Percentiles rank a stretch among this genome's conserved stretches.
These are phyloP conservation scores for Apamea crenata DNA, from an alignment of 2,888 invertebrate species.

Conservation along the genomic window DNA sequence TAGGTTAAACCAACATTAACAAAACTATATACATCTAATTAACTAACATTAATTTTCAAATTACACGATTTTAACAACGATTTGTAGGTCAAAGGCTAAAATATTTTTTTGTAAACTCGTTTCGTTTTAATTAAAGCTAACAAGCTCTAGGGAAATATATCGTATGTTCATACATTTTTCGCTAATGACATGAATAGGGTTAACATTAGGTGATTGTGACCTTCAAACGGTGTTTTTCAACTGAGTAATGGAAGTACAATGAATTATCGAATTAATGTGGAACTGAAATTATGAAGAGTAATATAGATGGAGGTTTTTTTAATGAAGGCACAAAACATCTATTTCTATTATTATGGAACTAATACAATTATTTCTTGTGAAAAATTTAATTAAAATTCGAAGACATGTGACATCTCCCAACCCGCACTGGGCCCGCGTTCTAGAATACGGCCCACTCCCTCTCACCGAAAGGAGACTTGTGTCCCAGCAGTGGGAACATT, in stretches of 20 bases:
- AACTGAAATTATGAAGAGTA: background rate
- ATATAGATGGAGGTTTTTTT: background rate
- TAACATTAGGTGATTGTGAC: conserved; percentile 15
- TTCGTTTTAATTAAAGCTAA: conserved; percentile 49
- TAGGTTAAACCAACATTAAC: background rate
- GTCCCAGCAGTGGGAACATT: background rate
- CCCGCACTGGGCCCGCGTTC: too few species aligned
- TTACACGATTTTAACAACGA: conserved; percentile 18
- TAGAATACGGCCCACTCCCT: background rate
- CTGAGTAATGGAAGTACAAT: background rate
- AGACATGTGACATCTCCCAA: background rate
- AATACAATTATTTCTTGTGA: background rate
- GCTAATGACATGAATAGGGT: conserved; percentile 30
- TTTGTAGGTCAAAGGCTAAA: conserved; percentile 47
- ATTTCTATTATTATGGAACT: background rate
- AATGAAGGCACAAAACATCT: too few species aligned
- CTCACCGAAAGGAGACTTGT: background rate
- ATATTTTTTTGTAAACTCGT: conserved; percentile 43
- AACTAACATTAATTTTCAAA: conserved; percentile 8
- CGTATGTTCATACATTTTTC: conserved; percentile 27
- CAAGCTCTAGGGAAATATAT: conserved; percentile 52
- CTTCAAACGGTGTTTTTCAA: conserved; percentile 8
- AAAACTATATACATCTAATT: conserved; percentile 4
- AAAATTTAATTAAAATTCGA: background rate
- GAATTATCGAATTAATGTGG: background rate